phyloP scores from a whole-genome alignment of 2,113 vertebrate species.

The Chloropsis hardwickii region DNA sequence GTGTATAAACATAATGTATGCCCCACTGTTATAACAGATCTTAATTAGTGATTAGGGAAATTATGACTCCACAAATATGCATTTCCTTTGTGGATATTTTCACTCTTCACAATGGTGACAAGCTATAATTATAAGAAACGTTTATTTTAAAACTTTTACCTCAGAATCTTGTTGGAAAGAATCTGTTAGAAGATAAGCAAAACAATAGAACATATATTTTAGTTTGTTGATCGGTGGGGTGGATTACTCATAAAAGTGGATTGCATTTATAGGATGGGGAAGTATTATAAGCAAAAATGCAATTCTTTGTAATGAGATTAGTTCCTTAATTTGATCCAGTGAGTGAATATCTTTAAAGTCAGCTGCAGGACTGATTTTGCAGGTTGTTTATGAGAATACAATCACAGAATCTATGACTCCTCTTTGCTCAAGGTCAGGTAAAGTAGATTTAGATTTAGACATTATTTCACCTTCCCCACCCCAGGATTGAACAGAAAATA shows the following conservation, averaged over 20 bases:
- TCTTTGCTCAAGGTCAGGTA: neutral
- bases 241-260: neutral
- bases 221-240: accelerated
- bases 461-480: neutral
- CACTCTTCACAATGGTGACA: neutral
- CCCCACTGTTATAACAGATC: accelerated
- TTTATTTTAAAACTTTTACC: neutral
- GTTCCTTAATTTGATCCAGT: neutral
- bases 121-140: neutral
- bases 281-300: neutral
- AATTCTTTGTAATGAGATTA: neutral
- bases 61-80: neutral
- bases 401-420: neutral
- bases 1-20: neutral
- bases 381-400: neutral
- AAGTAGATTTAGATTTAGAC: neutral
- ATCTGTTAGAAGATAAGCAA: neutral
- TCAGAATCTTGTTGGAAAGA: neutral
- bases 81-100: neutral
- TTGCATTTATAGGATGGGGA: neutral
- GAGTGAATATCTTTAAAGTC: neutral
- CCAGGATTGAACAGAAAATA: neutral
- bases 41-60: neutral
- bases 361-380: neutral
- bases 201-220: neutral